phyloP scores from a whole-genome alignment of 2,113 vertebrate genomes.

The Stegostoma tigrinum region DNA sequence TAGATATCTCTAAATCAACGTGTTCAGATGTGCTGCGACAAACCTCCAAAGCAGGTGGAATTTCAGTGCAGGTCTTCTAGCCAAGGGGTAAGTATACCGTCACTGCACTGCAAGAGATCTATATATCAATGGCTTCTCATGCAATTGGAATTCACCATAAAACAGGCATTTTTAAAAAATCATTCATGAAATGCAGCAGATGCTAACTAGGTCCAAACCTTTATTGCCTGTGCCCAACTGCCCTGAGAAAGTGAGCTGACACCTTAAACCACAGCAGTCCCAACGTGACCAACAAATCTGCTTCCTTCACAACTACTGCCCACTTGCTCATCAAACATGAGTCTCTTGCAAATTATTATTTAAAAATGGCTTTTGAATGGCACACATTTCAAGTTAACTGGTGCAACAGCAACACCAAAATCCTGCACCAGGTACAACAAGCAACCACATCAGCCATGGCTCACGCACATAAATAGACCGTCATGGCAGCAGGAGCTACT shows the following conservation, averaged over 20 bases:
- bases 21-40: no score
- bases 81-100: no score
- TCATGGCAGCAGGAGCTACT: neutral
- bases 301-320: neutral
- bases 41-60: no score
- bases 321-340: neutral
- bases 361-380: neutral
- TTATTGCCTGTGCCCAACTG: no score
- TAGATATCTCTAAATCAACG: no score
- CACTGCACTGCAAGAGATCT: no score
- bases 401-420: neutral
- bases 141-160: neutral
- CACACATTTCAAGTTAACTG: neutral
- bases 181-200: no score
- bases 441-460: neutral
- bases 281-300: neutral
- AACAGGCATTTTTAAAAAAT: neutral
- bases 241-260: no score
- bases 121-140: neutral
- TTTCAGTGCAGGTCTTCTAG: no score
- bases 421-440: neutral
- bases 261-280: no score
- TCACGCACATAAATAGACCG: neutral
- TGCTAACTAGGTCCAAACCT: no score
- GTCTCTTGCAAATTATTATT: neutral